A percentile compares a stretch with the other conserved stretches of the same genome.
Evolutionary conservation across 2,888 invertebrate genomes (phyloP).

Genomic region (Pachydiplax longipennis): DNA sequence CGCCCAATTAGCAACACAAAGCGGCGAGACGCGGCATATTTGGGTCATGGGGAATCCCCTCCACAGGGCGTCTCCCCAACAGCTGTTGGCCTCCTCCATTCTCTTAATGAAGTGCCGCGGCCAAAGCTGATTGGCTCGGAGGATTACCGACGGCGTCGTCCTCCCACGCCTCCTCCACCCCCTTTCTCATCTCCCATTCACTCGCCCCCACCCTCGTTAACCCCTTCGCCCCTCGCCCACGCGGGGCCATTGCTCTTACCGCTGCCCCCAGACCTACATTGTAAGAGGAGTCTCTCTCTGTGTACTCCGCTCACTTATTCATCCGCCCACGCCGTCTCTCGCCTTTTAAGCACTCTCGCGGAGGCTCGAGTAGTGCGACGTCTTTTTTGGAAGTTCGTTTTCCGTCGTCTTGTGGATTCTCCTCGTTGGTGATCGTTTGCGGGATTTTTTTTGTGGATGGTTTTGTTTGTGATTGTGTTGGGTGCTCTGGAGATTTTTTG

Average conservation of each 20-base stretch:
- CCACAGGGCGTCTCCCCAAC: background rate
- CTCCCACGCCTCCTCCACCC: background rate
- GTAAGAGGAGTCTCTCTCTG: background rate
- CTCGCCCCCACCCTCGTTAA: background rate
- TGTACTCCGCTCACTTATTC: background rate
- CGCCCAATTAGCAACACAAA: conserved; percentile 39
- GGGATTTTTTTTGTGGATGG: background rate
- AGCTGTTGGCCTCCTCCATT: background rate
- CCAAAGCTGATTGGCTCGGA: background rate
- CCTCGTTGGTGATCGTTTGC: too few relatives aligned
- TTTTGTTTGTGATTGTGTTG: too few relatives aligned
- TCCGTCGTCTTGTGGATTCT: background rate
- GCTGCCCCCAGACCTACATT: background rate
- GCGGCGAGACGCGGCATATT: background rate
- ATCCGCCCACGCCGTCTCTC: background rate
- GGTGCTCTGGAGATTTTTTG: too few relatives aligned
- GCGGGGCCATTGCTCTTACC: background rate
- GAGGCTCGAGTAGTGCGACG: background rate
- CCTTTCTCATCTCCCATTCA: conserved; percentile 8
- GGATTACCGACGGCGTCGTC: background rate
- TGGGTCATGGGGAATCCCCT: conserved; percentile 26
- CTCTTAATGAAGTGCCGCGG: background rate
- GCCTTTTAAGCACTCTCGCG: background rate
- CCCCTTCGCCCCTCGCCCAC: background rate
- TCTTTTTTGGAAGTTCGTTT: too few relatives aligned